These are phyloP conservation scores for Ophion costatus DNA, from an alignment of 2,888 invertebrate genomes.

Conservation along the genomic window DNA sequence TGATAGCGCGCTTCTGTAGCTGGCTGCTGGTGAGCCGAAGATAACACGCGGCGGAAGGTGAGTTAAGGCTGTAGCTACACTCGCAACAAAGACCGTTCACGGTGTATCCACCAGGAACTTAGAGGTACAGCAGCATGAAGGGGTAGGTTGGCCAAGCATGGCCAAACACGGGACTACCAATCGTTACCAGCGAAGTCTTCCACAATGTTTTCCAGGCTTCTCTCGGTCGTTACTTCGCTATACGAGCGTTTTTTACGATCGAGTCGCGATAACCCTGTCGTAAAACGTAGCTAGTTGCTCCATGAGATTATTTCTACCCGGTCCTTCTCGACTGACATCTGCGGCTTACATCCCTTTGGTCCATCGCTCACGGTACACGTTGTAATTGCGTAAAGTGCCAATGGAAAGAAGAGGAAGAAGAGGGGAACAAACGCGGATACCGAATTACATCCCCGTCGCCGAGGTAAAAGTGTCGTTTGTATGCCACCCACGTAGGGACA, in stretches of 20 bases:
- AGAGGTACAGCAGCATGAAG: not conserved
- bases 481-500: conserved; percentile 21
- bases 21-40: conserved; percentile 49
- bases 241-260: conserved; percentile 69
- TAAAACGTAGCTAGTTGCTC: conserved; percentile 67
- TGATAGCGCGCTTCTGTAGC: conserved; percentile 49
- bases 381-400: conserved; percentile 52
- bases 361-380: conserved; percentile 47
- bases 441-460: conserved; percentile 40
- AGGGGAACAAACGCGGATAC: conserved; percentile 13
- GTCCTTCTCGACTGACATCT: conserved; percentile 47
- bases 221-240: conserved; percentile 70
- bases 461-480: conserved; percentile 14
- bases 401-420: not conserved
- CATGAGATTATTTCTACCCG: conserved; percentile 53
- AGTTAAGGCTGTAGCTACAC: conserved; percentile 21
- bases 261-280: conserved; percentile 68
- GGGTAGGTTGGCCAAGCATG: conserved; percentile 42
- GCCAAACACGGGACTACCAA: conserved; percentile 50
- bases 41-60: conserved; percentile 46
- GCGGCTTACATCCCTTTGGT: conserved; percentile 53
- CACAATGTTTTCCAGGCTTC: conserved; percentile 64
- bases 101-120: not conserved
- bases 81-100: conserved; percentile 6
- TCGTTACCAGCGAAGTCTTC: conserved; percentile 65